phyloP scores from a whole-genome alignment of 2,888 invertebrate genomes.

The Microctonus brassicae region DNA sequence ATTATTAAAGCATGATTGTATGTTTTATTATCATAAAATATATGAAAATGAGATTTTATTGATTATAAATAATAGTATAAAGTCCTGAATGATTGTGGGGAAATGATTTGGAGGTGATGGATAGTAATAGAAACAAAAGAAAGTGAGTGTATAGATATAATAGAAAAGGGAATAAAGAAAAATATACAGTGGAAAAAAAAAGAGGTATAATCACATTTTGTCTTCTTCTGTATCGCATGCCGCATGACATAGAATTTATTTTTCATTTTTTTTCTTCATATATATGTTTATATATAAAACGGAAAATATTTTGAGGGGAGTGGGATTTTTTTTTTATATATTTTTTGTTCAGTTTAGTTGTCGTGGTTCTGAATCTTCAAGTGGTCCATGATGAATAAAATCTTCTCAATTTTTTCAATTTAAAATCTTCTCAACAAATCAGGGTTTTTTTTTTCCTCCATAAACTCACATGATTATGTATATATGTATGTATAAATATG shows the following conservation, averaged over 20 bases:
- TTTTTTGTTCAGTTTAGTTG: constrained; percentile 47
- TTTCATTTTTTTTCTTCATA: neutral
- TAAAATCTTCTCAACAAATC: too few species aligned
- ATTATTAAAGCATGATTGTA: neutral
- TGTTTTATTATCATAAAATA: constrained; percentile 63
- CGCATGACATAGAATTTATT: constrained; percentile 48
- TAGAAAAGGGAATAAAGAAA: constrained; percentile 25
- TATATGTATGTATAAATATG: neutral
- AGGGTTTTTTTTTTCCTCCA: too few species aligned
- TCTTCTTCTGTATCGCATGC: constrained; percentile 59
- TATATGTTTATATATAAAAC: neutral
- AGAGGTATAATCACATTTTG: constrained; percentile 39
- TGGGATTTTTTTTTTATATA: neutral
- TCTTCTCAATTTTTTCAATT: neutral
- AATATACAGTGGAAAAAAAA: constrained; percentile 47
- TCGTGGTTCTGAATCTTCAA: constrained; percentile 53
- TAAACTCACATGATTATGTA: neutral
- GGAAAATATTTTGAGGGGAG: constrained; percentile 14
- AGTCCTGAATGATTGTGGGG: constrained; percentile 35
- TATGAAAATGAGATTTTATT: constrained; percentile 64
- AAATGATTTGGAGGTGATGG: neutral
- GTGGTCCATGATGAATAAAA: constrained; percentile 43
- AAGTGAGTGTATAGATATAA: neutral
- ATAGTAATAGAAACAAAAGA: neutral
- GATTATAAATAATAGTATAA: constrained; percentile 68